A percentile compares a stretch with the other conserved stretches of the same genome.
Conservation (phyloP, 2,888 invertebrate genomes). For the Teleiodes luculella region DNA sequence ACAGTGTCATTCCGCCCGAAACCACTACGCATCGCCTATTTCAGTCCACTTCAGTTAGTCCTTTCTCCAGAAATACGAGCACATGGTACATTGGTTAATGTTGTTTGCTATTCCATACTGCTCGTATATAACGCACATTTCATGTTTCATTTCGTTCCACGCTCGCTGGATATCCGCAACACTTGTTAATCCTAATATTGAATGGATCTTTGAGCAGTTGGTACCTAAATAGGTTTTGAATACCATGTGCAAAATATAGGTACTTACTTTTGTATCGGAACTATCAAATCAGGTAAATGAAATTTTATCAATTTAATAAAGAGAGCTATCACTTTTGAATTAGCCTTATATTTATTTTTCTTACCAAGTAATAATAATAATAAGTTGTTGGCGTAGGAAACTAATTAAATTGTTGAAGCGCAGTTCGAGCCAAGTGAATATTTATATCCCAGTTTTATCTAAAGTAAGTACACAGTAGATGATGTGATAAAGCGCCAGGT, state of each 20-base stretch:
- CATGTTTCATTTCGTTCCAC: conserved; percentile 16
- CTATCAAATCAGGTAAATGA: conserved; percentile 5
- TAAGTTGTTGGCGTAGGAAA: neutral
- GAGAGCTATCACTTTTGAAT: conserved; percentile 1
- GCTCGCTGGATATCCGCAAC: conserved; percentile 12
- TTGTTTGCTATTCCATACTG: conserved; percentile 23
- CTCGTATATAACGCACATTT: conserved; percentile 14
- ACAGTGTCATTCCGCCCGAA: neutral
- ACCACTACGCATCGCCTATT: conserved; percentile 51
- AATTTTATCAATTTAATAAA: neutral
- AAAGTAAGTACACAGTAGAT: conserved; percentile 25
- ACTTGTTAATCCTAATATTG: conserved; percentile 14
- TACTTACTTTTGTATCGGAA: too few relatives aligned
- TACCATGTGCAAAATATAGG: too few relatives aligned
- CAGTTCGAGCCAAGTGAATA: conserved; percentile 25
- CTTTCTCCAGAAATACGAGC: conserved; percentile 58
- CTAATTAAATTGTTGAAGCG: conserved; percentile 24
- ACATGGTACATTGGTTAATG: conserved; percentile 26
- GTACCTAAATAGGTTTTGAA: too few relatives aligned
- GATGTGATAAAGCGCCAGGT: conserved; percentile 27
- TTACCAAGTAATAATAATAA: conserved; percentile 12
- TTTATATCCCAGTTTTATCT: conserved; percentile 22
- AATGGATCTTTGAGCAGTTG: too few relatives aligned
- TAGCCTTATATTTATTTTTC: conserved; percentile 12
- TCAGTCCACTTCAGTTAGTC: conserved; percentile 46